Base-by-base conservation (phyloP, 2,113 vertebrate genomes). In the Sturnus vulgaris region DNA sequence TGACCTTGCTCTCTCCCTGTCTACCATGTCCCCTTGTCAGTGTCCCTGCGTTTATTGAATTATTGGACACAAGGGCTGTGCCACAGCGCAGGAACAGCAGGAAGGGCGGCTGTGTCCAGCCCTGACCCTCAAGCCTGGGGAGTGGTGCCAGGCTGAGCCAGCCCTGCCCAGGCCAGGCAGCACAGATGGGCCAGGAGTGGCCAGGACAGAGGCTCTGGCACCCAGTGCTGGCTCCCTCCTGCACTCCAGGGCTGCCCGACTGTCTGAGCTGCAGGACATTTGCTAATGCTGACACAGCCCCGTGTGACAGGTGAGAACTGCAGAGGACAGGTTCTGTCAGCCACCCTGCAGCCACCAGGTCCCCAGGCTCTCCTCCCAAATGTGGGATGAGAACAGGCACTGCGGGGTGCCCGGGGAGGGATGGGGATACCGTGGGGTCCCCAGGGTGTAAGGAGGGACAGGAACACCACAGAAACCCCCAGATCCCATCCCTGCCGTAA, bases 201-300 rank as follows among this genome's bases (percentile, higher is more conserved):
- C n/a, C 9, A 8, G 42, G 30, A 9, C 1, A 4, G 7, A 5
- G 55, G 39, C 49, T 65, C 50, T 46, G 64, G 35, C 53, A 37
- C 31, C 27, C 53, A 52, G 37, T 1, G 0, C 57, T 5, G 5
- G 15, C 72, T 84, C 28, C 11, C 11, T 59, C 33, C 65, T 3
- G 10, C 11, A 1, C 61, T 52, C 92, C 9, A 4, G 25, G 5
- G 22, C 70, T 24, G 4, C 55, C 19, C 0, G 0, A 14, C 14
- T n/a, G 69, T 13, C 60, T 0, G 8, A 76, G 42, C 35, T 5
- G 6, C 90, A 30, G 84, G 61, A 56, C 60, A 3, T 49, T 37
- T 59, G 47, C 63, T 80, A 21, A 40, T 3, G 15, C 72, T 52
- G 42, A 30, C 25, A 25, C 71, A 57, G 61, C 50, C n/a, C 2